Conservation (phyloP, 2,888 invertebrate species). For the Odontocolon sp. region DNA sequence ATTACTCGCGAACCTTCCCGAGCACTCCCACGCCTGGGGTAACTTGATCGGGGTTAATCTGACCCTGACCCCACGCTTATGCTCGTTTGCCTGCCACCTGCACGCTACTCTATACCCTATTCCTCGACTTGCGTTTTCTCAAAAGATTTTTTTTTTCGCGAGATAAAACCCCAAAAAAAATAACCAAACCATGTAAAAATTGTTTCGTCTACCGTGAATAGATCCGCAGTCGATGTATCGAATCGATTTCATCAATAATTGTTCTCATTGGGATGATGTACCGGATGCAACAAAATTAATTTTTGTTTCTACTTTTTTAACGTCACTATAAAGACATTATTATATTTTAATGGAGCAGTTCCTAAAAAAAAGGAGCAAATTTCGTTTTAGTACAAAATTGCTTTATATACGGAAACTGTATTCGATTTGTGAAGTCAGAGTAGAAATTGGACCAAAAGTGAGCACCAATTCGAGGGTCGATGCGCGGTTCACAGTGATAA, state of each 20-base stretch:
- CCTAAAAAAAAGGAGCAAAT: no score
- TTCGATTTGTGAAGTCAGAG: constrained; percentile 7
- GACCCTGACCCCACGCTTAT: constrained; percentile 77
- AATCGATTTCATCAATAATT: no score
- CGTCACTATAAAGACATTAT: no score
- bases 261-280: no score
- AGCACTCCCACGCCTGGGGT: constrained; percentile 80
- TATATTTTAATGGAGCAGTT: no score
- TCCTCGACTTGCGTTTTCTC: constrained; percentile 64
- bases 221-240: no score
- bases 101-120: constrained; percentile 41
- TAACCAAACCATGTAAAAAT: no score
- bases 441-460: constrained; percentile 12
- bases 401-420: constrained; percentile 3
- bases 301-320: no score
- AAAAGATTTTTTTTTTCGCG: constrained; percentile 60
- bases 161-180: no score
- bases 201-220: no score
- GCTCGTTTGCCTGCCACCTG: constrained; percentile 61
- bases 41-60: constrained; percentile 80
- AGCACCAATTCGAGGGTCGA: constrained; percentile 65
- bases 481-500: constrained; percentile 50
- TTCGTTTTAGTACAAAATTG: no score
- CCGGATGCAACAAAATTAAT: no score
- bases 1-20: constrained; percentile 74